Evolutionary conservation across 2,888 invertebrate genomes (phyloP), one percentile per base, ranked within the genome.

Genomic region (Ichneumoninae sp.): DNA sequence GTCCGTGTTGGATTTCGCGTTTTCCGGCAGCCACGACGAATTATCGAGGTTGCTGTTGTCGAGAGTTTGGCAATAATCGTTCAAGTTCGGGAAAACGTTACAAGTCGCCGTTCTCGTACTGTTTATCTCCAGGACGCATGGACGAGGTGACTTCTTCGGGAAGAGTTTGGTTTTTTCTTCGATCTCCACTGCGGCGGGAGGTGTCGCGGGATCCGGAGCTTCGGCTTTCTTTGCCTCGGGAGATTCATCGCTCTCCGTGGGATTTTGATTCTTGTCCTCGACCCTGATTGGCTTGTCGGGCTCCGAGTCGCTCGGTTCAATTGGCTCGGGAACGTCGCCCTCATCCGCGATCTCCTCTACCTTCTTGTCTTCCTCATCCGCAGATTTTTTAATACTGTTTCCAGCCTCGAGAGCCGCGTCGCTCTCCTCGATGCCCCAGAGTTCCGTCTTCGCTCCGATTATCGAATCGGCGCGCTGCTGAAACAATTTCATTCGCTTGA

Each of bases 401-500:
- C 44, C 40, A 3, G 4, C 19, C 33, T 19, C 69, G 3, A 33
- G 40, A 26, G 65, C 70, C 6, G 54, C 50, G 54, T 69, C 70
- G 16, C 26, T 82, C 44, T 85, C 77, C 8, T 77, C 79, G 13
- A 71, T 65, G 6, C 57, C 72, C 50, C 82, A 79, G 10, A 70
- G 30, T 26, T 84, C 87, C 19, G 33, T 52, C 5, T 82, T 82
- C 16, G 66, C 68, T 19, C 60, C 68, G 54, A 57, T 82, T n/a
- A 93, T 84, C 8, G 86, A 80, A 22, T 87, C 80, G 1, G 90
- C 75, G 77, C 93, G 89, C 72, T 91, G 87, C 22, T 93, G 91
- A 19, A 90, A 91, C 19, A 91, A 82, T 70, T 89, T 88, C 91
- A 93, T 93, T 84, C 92, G 92, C 89, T 94, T 94, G 68, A 94